Evolutionary conservation across 2,113 vertebrate genomes (phyloP).

Genomic region (Lepidiolamprologus cunningtoni): DNA sequence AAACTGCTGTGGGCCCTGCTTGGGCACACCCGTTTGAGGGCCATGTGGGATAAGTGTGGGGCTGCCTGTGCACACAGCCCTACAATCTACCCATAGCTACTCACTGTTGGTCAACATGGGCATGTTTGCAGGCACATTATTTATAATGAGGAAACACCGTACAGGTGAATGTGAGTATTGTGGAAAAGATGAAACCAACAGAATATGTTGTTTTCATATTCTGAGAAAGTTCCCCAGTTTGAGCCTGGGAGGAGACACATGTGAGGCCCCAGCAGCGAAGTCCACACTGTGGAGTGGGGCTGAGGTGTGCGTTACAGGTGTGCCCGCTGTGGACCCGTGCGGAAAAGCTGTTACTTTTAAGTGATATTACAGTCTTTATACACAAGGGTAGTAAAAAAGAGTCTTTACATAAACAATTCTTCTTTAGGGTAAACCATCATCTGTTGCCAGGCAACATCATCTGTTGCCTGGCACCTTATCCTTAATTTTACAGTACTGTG

Average conservation of each 20-base stretch:
- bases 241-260: background rate
- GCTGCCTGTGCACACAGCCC: background rate
- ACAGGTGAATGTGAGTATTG: background rate
- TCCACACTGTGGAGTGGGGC: background rate
- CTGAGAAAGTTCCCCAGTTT: background rate
- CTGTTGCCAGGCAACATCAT: background rate
- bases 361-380: background rate
- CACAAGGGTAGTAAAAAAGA: background rate
- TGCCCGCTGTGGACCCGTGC: background rate
- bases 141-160: background rate
- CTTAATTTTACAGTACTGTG: background rate
- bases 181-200: background rate
- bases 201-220: background rate
- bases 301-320: background rate
- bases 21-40: background rate
- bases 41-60: background rate
- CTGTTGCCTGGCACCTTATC: background rate
- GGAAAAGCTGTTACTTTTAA: background rate
- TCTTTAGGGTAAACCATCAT: background rate
- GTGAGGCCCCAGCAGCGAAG: fast-evolving
- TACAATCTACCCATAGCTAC: background rate
- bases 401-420: background rate
- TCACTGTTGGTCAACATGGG: background rate
- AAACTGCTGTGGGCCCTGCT: background rate
- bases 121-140: background rate